A percentile compares a stretch with the other conserved stretches of the same genome.
Conservation (phyloP, 2,888 invertebrate species). For the Peribatodes rhomboidaria region DNA sequence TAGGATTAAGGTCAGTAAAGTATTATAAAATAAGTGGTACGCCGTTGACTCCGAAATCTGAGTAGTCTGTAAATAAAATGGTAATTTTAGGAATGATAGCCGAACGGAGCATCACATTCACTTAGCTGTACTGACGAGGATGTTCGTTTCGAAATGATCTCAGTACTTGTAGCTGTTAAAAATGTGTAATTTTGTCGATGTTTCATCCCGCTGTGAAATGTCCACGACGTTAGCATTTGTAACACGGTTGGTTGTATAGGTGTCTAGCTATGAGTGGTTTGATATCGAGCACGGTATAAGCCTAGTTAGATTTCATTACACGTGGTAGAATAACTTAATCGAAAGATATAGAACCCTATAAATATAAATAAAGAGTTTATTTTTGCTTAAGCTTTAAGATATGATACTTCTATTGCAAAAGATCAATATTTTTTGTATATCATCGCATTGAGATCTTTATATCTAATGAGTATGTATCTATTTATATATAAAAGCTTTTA, state of each 20-base stretch:
- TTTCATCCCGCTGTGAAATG: constrained; percentile 4
- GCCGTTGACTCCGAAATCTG: constrained; percentile 36
- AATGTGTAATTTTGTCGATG: background rate
- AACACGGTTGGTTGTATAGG: constrained; percentile 48
- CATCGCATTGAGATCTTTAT: constrained; percentile 73
- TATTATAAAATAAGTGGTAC: constrained; percentile 38
- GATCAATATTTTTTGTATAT: constrained; percentile 82
- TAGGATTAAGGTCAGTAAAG: constrained; percentile 50
- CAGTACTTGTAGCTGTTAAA: constrained; percentile 26
- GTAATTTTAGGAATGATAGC: constrained; percentile 28
- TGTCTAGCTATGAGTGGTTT: constrained; percentile 56
- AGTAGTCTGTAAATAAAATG: constrained; percentile 67
- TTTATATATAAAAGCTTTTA: constrained; percentile 70
- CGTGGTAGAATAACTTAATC: constrained; percentile 56
- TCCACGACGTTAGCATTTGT: constrained; percentile 12
- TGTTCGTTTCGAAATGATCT: constrained; percentile 27
- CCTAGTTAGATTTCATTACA: constrained; percentile 66
- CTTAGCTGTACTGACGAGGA: constrained; percentile 18
- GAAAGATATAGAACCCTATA: constrained; percentile 66
- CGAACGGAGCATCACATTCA: constrained; percentile 5
- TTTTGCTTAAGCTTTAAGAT: constrained; percentile 85
- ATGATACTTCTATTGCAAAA: constrained; percentile 79
- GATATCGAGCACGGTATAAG: constrained; percentile 81
- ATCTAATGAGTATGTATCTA: constrained; percentile 52
- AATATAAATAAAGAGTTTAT: constrained; percentile 80